Base-by-base conservation (phyloP, 2,888 invertebrate species). In the Stenchaetothrips biformis region DNA sequence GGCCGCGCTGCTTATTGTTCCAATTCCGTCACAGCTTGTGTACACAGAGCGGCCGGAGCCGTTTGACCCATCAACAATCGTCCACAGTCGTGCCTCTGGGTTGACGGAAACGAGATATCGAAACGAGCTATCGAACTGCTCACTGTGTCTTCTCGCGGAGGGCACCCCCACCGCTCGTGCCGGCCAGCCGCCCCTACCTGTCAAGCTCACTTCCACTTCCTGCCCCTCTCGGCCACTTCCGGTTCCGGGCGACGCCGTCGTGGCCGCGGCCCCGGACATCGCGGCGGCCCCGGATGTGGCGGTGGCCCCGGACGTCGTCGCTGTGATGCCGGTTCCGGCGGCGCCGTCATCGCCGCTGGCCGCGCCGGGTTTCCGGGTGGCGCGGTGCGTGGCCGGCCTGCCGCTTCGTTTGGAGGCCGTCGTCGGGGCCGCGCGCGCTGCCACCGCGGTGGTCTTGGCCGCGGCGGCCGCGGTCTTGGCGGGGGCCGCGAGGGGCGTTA, bases 71-170 rank as follows among this genome's bases (percentile, higher is more conserved):
- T 37, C 37, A 37, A 37, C 16, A 53, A 13, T 16, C 59, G 59
- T 59, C 59, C 59, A 59, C 59, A 59, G 59, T 59, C 59, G 59
- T 13, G 59, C 59, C 59, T 59, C 59, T 59, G 53, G 53, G 53
- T 53, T 37, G 37, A 53, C 53, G 53, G 13, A 53, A 13, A 7
- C 53, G 9, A 53, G 13, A 16, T 16, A 53, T 53, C 37, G 37
- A 37, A 37, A 37, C 37, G 37, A 37, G 37, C 37, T 4, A 37
- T 37, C 37, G 37, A 37, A 37, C 37, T 37, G 37, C 37, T 1
- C 37, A 37, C 37, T 37, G 37, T 37, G 37, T 37, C 37, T 37
- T 37, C 37, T 37, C 37, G n/a, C n/a, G 37, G 37, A 37, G 37
- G 37, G 59, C 2, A 16, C 18, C 59, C 8, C 49, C 49, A 11